phyloP scores from a whole-genome alignment of 2,797 vertebrate genomes.

The Vireo griseus region DNA sequence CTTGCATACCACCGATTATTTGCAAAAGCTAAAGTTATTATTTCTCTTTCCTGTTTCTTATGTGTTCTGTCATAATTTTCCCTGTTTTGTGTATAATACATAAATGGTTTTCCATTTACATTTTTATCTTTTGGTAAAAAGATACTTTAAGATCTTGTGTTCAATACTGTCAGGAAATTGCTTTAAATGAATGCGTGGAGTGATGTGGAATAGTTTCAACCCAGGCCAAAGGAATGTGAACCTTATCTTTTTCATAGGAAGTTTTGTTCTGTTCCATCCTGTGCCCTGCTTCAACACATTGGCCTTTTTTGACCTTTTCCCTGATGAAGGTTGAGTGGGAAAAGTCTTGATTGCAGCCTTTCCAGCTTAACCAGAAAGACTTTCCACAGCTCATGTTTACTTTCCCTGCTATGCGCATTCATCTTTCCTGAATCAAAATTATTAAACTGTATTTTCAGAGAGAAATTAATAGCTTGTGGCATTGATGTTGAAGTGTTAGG shows the following conservation, averaged over 20 bases:
- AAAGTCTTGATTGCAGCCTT: background rate
- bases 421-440: background rate
- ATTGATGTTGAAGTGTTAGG: background rate
- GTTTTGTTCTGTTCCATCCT: background rate
- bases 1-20: background rate
- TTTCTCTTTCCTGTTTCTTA: background rate
- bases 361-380: constrained; percentile 6
- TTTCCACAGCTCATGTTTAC: background rate
- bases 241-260: constrained; percentile 22
- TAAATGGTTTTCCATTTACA: background rate
- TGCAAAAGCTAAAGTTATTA: background rate
- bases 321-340: constrained; percentile 16
- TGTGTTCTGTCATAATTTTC: background rate
- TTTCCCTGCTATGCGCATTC: background rate
- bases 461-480: background rate
- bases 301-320: constrained; percentile 36
- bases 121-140: background rate
- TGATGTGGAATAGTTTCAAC: background rate
- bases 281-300: background rate
- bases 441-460: background rate
- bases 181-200: background rate
- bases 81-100: background rate
- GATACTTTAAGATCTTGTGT: background rate
- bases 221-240: background rate
- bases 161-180: background rate